phyloP scores from a whole-genome alignment of 2,113 vertebrate genomes.

The Psephotus haematonotus region DNA sequence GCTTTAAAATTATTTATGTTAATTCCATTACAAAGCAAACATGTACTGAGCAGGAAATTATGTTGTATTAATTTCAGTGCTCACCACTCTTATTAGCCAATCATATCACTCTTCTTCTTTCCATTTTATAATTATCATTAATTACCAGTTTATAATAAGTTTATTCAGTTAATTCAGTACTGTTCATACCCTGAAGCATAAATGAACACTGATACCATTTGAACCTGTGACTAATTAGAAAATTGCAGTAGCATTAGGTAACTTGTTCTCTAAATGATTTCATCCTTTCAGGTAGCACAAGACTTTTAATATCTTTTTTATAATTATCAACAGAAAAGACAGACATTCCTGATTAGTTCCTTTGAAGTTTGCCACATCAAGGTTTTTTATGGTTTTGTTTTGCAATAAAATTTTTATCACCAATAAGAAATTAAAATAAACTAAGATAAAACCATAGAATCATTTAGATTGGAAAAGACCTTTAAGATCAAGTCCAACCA shows the following conservation, averaged over 20 bases:
- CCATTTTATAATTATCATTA: conserved; percentile 75
- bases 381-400: neutral
- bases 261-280: conserved; percentile 61
- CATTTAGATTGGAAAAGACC: neutral
- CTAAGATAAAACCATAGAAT: neutral
- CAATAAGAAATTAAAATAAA: neutral
- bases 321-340: neutral
- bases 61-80: conserved; percentile 73
- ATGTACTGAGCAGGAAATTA: conserved; percentile 71
- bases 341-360: neutral
- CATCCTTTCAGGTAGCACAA: conserved; percentile 35
- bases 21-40: conserved; percentile 70
- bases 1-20: conserved; percentile 67
- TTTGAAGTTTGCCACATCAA: neutral
- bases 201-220: conserved; percentile 60
- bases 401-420: neutral
- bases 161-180: conserved; percentile 77
- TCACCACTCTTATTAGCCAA: conserved; percentile 70
- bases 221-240: conserved; percentile 66
- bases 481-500: neutral
- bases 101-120: conserved; percentile 65
- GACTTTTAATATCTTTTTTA: neutral
- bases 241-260: conserved; percentile 51
- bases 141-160: conserved; percentile 76
- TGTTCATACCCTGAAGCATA: conserved; percentile 68